These are phyloP conservation scores for Tenebrio molitor DNA, from an alignment of 1,140 invertebrate species.

Conservation along the genomic window DNA sequence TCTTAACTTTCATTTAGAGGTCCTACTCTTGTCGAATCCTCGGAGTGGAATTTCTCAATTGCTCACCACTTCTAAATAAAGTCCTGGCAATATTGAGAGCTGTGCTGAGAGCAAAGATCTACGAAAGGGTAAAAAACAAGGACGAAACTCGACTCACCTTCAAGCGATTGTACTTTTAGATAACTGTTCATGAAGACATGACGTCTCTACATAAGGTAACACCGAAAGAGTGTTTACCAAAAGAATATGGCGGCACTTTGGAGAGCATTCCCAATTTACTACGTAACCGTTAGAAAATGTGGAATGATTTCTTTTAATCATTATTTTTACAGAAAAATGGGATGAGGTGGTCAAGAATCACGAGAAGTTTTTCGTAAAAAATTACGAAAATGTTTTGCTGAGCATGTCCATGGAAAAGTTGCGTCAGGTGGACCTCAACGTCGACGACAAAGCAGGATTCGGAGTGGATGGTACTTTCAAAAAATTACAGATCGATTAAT, in stretches of 20 bases:
- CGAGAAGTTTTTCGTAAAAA: conserved; percentile 1
- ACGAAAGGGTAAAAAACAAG: conserved; percentile 15
- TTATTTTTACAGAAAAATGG: conserved; percentile 25
- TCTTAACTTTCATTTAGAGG: neutral
- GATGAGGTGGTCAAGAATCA: conserved; percentile 10
- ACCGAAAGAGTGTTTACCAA: conserved; percentile 14
- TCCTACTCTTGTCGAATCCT: neutral
- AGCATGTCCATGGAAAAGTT: neutral
- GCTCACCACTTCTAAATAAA: neutral
- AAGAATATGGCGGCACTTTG: conserved; percentile 21
- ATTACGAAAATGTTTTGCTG: neutral
- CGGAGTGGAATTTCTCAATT: conserved; percentile 13
- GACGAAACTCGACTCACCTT: neutral
- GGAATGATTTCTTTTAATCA: no score
- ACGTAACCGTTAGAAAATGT: no score
- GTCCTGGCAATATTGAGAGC: neutral
- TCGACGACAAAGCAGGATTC: neutral
- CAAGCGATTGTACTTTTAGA: conserved; percentile 1
- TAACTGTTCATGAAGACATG: conserved; percentile 10
- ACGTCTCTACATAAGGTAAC: conserved; percentile 13
- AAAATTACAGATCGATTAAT: neutral
- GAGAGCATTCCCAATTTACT: neutral
- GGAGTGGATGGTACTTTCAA: conserved; percentile 42
- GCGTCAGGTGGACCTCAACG: neutral
- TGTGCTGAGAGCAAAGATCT: neutral